Evolutionary conservation across 1,140 invertebrate genomes (phyloP).

Genomic region (Drosophila sucinea): DNA sequence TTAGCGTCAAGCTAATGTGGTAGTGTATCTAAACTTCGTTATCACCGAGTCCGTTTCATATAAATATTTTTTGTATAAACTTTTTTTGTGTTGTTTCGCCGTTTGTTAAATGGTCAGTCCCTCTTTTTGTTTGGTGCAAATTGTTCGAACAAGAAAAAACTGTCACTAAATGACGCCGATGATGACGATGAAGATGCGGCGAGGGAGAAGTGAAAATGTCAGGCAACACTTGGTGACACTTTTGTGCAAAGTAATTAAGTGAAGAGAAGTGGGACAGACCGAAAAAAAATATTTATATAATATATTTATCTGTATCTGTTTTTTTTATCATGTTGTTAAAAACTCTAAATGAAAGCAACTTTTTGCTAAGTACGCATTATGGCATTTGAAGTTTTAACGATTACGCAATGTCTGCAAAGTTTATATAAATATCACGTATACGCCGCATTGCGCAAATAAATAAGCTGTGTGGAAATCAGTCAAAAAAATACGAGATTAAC

Average conservation of each 20-base stretch:
- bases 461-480: too few species aligned
- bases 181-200: constrained; percentile 42
- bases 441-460: neutral
- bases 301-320: neutral
- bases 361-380: neutral
- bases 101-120: constrained; percentile 53
- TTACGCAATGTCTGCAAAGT: neutral
- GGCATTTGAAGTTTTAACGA: neutral
- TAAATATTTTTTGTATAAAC: constrained; percentile 40
- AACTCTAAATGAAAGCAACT: neutral
- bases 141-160: constrained; percentile 57
- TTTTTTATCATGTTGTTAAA: neutral
- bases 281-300: neutral
- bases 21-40: neutral
- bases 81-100: constrained; percentile 12
- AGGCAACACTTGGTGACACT: constrained; percentile 48
- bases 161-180: constrained; percentile 45
- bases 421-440: constrained; percentile 1
- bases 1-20: too few species aligned
- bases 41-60: constrained; percentile 58
- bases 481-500: too few species aligned
- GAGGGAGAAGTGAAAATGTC: constrained; percentile 29
- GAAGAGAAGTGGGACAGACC: constrained; percentile 7
- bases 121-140: constrained; percentile 44
- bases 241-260: constrained; percentile 57